Evolutionary conservation across 2,113 vertebrate species (phyloP).

Genomic region (Onychorhynchus coronatus): DNA sequence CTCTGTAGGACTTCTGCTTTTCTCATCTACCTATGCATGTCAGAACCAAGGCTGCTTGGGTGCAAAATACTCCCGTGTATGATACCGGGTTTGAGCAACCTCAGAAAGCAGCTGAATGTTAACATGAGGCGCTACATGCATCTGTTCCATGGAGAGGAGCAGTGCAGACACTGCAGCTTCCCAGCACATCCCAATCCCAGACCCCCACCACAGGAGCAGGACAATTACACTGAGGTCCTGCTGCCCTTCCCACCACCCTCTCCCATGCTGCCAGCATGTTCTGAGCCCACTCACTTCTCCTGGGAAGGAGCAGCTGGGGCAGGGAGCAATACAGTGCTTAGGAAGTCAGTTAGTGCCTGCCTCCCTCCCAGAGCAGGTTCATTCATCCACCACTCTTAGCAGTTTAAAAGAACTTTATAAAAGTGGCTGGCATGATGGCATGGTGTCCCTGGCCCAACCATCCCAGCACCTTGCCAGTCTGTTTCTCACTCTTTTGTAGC

Average conservation of each 20-base stretch:
- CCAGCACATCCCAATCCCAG: rapidly evolving
- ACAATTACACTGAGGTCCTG: neutral
- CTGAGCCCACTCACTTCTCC: neutral
- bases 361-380: neutral
- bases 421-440: rapidly evolving
- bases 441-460: neutral
- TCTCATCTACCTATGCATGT: neutral
- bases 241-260: neutral
- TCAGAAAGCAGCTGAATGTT: neutral
- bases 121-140: neutral
- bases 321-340: neutral
- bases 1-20: neutral
- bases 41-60: neutral
- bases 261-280: neutral
- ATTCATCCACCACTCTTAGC: neutral
- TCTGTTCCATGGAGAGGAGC: rapidly evolving
- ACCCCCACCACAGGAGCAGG: neutral
- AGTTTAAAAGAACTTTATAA: neutral
- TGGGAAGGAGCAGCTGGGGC: neutral
- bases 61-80: neutral
- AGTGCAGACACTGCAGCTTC: neutral
- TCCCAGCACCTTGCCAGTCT: neutral
- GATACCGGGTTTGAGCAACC: rapidly evolving
- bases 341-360: neutral
- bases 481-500: neutral